These are phyloP conservation scores for Corythornis madagascariensis DNA, from an alignment of 2,113 vertebrate genomes.

Conservation along the genomic window DNA sequence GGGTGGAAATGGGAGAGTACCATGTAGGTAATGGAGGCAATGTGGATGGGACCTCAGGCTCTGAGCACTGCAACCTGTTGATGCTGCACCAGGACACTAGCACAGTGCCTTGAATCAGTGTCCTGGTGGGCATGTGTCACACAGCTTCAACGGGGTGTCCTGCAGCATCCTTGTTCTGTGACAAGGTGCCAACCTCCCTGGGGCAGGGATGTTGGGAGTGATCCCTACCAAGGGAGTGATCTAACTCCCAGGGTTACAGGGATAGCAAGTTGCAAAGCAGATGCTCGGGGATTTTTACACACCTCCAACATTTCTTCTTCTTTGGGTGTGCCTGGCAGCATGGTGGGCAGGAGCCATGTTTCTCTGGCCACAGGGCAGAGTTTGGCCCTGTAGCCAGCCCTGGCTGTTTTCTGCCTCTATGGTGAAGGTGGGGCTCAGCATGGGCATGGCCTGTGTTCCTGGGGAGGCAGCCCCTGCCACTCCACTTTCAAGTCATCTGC, in stretches of 20 bases:
- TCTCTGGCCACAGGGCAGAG: not conserved
- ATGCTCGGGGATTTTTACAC: not conserved
- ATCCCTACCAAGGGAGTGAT: not conserved
- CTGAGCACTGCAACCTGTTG: not conserved
- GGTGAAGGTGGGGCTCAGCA: not conserved
- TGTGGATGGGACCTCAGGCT: not conserved
- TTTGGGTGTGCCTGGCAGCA: not conserved
- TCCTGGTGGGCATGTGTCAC: not conserved
- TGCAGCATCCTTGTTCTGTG: not conserved
- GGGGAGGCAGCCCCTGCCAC: not conserved
- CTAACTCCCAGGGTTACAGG: not conserved
- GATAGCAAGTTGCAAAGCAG: not conserved
- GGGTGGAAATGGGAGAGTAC: not conserved
- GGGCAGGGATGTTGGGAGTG: not conserved
- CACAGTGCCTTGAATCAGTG: fast-evolving
- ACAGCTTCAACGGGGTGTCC: not conserved
- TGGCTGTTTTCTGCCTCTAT: not conserved
- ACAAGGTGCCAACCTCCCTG: not conserved
- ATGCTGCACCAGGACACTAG: too few relatives aligned
- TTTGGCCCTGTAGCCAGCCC: not conserved
- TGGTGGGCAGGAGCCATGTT: not conserved
- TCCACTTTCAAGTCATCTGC: not conserved
- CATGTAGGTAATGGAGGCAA: not conserved
- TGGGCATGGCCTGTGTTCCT: not conserved
- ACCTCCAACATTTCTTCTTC: not conserved